Base-by-base conservation (phyloP, 2,888 invertebrate genomes). In the Parnassius smintheus region DNA sequence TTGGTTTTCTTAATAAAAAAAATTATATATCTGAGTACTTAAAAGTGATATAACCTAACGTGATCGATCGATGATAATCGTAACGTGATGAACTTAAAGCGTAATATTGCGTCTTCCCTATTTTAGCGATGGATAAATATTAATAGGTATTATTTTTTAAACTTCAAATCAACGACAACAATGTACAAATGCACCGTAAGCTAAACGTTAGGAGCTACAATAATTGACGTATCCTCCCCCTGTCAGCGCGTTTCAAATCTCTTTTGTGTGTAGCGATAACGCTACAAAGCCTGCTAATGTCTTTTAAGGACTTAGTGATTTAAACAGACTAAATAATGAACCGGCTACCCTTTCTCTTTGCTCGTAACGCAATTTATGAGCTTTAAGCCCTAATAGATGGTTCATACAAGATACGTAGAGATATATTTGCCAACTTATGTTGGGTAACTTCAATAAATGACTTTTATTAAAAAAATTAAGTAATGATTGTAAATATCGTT, bases 261-360 rank as follows among this genome's bases (percentile, higher is more conserved):
- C 91, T 86, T 89, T 92, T 91, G 91, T 92, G 87, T 86, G 80
- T 80, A 75, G 78, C 83, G 90, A 91, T 91, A 89, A 85, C 86
- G 83, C 73, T 84, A 89, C 91, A 91, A 91, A 91, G 91, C 88
- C 79, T 82, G 83, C 88, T 91, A 91, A 92, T 91, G 87, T 91
- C 86, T 88, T 91, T 92, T 90, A 91, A 90, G 91, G 91, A 91
- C 92, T 91, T 91, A 90, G 91, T 83, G 88, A 91, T 91, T 92
- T 92, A 91, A 92, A 91, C 90, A 87, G 92, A 91, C 91, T 92
- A 86, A 86, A 88, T 91, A 90, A 92, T 91, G 90, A 90, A 87
- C 81, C 80, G 68, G 75, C 83, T 87, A 88, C 91, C 91, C 90
- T 88, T 88, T 81, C 77, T 73, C 76, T 72, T 68, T 68, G 73